Conservation (phyloP, 1,140 invertebrate genomes). For the Whitmania pigra region DNA sequence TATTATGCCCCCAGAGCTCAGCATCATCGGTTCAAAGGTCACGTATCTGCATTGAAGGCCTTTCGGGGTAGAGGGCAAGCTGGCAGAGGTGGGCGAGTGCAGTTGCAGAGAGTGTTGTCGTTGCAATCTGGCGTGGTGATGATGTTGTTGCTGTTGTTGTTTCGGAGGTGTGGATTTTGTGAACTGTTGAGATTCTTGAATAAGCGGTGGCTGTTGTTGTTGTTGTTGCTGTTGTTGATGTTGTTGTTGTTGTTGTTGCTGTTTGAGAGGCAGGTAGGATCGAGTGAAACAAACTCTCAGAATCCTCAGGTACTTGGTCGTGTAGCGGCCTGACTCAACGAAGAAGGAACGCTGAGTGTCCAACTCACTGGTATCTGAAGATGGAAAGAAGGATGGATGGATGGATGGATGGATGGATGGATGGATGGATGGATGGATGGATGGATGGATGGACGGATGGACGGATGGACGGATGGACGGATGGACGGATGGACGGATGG, state of each 20-base stretch:
- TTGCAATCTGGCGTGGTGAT: not conserved
- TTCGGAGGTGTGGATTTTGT: not conserved
- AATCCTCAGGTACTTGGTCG: slow-evolving; percentile 20
- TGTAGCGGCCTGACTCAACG: slow-evolving; percentile 17
- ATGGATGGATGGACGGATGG: slow-evolving; percentile 7
- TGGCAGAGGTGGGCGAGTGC: not conserved
- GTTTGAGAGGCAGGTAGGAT: slow-evolving; percentile 2
- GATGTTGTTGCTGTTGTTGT: not conserved
- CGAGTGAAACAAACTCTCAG: slow-evolving; percentile 16
- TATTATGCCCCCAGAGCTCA: slow-evolving; percentile 17
- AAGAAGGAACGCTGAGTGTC: slow-evolving; percentile 20
- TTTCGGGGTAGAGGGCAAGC: not conserved
- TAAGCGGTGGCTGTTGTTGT: not conserved
- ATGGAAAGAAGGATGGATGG: not conserved
- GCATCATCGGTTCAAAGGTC: slow-evolving; percentile 19
- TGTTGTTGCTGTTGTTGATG: not conserved
- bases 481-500: not conserved
- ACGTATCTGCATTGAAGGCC: slow-evolving; percentile 13
- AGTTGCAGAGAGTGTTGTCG: not conserved
- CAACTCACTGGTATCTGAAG: slow-evolving; percentile 8
- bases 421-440: slow-evolving; percentile 7
- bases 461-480: not conserved
- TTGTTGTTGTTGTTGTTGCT: not conserved
- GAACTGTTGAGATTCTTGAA: not conserved
- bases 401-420: not conserved